Base-by-base conservation (phyloP, 2,888 invertebrate genomes). In the Cheilosia impressa region DNA sequence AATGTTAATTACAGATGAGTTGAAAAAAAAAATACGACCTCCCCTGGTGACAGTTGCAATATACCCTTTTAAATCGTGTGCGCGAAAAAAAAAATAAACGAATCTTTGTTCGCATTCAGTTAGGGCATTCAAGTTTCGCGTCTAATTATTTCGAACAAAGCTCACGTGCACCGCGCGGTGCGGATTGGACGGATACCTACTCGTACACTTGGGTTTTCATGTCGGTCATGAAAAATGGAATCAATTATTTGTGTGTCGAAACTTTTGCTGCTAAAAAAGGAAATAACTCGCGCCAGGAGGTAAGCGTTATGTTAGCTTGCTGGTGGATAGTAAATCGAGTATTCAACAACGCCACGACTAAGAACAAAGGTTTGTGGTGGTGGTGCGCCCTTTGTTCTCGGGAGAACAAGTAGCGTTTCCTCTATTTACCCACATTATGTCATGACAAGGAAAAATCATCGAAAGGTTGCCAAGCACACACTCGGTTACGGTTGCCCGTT, bases 211-310 rank as follows among this genome's bases (percentile, higher is more conserved):
- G 80, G 76, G 85, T 58, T 71, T 80, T 52, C 76, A 81, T 85
- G 85, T 72, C 81, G 81, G 85, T 85, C 85, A 81, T 84, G 84
- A 84, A 80, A 84, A 80, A 84, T 85, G 43, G 80, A 85, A 72
- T 85, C 85, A 85, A 85, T 85, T 81, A 81, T 77, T 85, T 81
- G 81, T 85, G 73, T 84, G 85, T 85, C 84, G 76, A 85, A 81
- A 81, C 45, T 79, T 71, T 69, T 22, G 22, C 41, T 10, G n/a
- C 66, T 71, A 47, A 76, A 81, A 85, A 85, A 81, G 85, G 81
- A 85, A 85, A 80, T 84, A 79, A 57, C 65, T 38, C 43, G 15
- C 52, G 53, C 15, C 41, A 43, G 60, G 55, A 38, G 52, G 72
- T 63, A n/a, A n/a, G 45, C 45, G 5, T 10, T 24, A 27, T 4